phyloP scores from a whole-genome alignment of 2,888 invertebrate genomes.

The Pyrrhosoma nymphula region DNA sequence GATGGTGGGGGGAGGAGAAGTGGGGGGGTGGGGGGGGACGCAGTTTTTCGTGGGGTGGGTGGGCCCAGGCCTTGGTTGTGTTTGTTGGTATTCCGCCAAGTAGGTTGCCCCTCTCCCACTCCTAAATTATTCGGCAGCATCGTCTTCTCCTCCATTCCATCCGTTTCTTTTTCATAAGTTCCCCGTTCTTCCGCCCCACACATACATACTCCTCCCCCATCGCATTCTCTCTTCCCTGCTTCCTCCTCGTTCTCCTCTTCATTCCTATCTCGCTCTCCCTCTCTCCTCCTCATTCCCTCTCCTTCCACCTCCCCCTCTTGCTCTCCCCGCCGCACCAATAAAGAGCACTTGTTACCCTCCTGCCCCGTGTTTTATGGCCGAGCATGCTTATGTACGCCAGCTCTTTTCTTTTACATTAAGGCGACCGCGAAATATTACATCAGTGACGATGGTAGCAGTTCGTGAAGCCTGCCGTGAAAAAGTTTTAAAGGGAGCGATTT shows the following conservation, averaged over 20 bases:
- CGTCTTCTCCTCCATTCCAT: conserved; percentile 49
- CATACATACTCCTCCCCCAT: neutral
- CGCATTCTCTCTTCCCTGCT: neutral
- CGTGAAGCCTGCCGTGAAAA: neutral
- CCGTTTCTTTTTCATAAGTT: conserved; percentile 53
- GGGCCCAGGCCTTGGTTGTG: neutral
- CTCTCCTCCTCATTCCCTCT: neutral
- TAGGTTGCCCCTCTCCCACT: conserved; percentile 30
- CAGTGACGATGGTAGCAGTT: neutral
- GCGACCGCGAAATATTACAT: neutral
- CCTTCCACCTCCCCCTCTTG: neutral
- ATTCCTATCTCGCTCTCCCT: neutral
- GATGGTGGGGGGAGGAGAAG: neutral
- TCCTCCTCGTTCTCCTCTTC: neutral
- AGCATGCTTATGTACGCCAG: neutral
- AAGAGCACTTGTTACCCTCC: conserved; percentile 18
- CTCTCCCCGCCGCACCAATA: neutral
- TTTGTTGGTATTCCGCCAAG: conserved; percentile 66
- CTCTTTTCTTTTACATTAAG: neutral
- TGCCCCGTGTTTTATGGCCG: neutral
- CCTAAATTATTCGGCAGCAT: conserved; percentile 52
- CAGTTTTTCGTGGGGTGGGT: neutral
- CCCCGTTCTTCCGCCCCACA: neutral
- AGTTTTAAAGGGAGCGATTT: too few relatives aligned
- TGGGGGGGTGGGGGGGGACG: neutral